These are phyloP conservation scores for Lasioglossum leucozonium DNA, from an alignment of 2,888 invertebrate species.

Conservation along the genomic window DNA sequence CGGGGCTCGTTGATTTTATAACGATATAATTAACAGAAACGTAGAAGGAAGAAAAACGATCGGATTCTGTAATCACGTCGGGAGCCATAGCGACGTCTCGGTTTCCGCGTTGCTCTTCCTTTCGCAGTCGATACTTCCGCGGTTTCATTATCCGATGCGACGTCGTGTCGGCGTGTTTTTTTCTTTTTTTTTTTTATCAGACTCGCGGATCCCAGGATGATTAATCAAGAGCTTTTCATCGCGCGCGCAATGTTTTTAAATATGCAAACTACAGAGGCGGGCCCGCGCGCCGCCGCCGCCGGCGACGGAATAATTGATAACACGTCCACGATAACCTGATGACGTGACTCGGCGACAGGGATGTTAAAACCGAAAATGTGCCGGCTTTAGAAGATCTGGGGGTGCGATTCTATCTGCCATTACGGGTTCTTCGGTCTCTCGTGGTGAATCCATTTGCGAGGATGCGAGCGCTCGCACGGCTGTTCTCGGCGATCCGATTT, in stretches of 20 bases:
- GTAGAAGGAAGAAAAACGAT: not conserved
- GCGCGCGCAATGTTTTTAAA: conserved; percentile 8
- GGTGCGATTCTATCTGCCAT: not conserved
- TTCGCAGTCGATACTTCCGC: conserved; percentile 33
- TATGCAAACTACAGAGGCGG: conserved; percentile 25
- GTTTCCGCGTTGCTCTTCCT: not conserved
- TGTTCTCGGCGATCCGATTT: not conserved
- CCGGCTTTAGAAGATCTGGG: no score
- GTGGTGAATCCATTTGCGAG: conserved; percentile 1
- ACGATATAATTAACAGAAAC: conserved; percentile 64
- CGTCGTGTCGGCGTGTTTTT: conserved; percentile 1
- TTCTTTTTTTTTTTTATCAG: no score
- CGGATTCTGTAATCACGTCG: not conserved
- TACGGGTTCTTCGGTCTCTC: not conserved
- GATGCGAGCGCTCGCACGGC: not conserved
- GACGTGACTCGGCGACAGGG: not conserved
- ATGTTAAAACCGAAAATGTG: conserved; percentile 13
- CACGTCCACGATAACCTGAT: not conserved
- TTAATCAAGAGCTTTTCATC: conserved; percentile 21
- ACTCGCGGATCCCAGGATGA: not conserved
- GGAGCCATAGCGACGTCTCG: not conserved
- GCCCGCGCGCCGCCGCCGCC: not conserved
- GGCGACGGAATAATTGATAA: conserved; percentile 33
- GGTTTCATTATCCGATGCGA: conserved; percentile 28
- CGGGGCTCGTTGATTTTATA: conserved; percentile 57